Base-by-base conservation (phyloP, 2,888 invertebrate genomes). In the Chrysodeixis includens region DNA sequence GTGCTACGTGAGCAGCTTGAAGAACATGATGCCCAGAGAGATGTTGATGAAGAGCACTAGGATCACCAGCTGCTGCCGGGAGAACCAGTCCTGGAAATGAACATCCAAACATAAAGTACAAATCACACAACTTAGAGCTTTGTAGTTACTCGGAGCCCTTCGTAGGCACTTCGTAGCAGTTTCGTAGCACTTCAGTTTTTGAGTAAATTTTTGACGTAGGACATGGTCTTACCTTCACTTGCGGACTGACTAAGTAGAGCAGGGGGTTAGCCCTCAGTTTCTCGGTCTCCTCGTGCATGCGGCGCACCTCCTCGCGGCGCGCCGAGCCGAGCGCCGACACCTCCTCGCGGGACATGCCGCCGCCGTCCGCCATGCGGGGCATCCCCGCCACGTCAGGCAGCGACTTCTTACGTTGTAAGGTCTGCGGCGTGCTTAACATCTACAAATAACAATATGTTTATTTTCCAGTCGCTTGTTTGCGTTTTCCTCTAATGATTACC, bases 201-300 rank as follows among this genome's bases (percentile, higher is more conserved):
- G 12, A n/a, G 3, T 20, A 1, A 18, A 9, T 10, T 8, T 9
- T 49, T 10, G 3, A 9, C 4, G 18, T 18, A 49, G 10, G 46
- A 46, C 8, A 8, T 49, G 22, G 30, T 54, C 62, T 64, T 30
- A 99, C 99, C 98, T 98, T 98, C 85, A 99, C 98, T 96, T 98
- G 98, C 89, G 99, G 99, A 97, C 98, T 99, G 97, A 98, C 97
- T 93, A 99, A 96, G 95, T 99, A 99, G 86, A 99, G 97, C 87
- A 99, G 96, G 86, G 99, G 99, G 96, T 99, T 99, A 89, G 98
- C 98, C 91, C 98, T 96, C 83, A 99, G 97, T 92, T 98, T 97
- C 94, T 99, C 99, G 79, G 97, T 96, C 94, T 98, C 98, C 91
- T 99, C 98, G 87, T 97, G 96, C 95, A 98, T 97, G 83, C 98